These are phyloP conservation scores for Eristalis intricaria DNA, from an alignment of 2,888 invertebrate species.

Conservation along the genomic window DNA sequence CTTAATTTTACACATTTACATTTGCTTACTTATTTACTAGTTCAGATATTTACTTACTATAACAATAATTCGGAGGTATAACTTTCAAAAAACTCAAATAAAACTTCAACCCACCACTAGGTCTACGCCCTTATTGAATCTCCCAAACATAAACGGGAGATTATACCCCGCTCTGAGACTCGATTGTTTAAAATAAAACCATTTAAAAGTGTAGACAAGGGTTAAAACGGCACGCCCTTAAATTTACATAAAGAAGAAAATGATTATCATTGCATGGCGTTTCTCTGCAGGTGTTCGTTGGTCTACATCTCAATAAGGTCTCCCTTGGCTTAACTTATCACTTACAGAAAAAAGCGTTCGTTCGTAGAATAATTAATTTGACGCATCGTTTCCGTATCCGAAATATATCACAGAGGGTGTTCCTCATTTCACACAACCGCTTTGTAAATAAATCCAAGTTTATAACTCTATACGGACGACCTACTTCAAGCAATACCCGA, in stretches of 20 bases:
- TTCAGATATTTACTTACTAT: too few species aligned
- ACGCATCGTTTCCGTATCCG: constrained; percentile 61
- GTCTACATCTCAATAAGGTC: not conserved
- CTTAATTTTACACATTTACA: too few species aligned
- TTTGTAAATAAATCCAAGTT: not conserved
- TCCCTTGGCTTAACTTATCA: not conserved
- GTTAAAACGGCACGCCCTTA: not conserved
- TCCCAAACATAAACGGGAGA: too few species aligned
- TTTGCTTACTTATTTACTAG: too few species aligned
- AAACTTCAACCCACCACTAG: too few species aligned
- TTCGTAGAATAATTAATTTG: constrained; percentile 75
- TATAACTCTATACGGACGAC: not conserved
- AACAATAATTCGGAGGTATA: too few species aligned
- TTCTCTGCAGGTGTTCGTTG: not conserved
- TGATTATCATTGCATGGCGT: not conserved
- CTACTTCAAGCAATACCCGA: not conserved
- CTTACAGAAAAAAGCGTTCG: constrained; percentile 76
- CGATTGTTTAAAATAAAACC: too few species aligned
- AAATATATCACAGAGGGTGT: constrained; percentile 38
- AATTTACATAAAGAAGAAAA: not conserved
- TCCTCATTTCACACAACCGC: constrained; percentile 12
- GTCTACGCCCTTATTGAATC: too few species aligned
- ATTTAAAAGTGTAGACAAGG: too few species aligned
- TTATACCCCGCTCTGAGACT: too few species aligned
- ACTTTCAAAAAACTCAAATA: too few species aligned